phyloP scores from a whole-genome alignment of 1,140 invertebrate species.

The Lordiphosa mommai region DNA sequence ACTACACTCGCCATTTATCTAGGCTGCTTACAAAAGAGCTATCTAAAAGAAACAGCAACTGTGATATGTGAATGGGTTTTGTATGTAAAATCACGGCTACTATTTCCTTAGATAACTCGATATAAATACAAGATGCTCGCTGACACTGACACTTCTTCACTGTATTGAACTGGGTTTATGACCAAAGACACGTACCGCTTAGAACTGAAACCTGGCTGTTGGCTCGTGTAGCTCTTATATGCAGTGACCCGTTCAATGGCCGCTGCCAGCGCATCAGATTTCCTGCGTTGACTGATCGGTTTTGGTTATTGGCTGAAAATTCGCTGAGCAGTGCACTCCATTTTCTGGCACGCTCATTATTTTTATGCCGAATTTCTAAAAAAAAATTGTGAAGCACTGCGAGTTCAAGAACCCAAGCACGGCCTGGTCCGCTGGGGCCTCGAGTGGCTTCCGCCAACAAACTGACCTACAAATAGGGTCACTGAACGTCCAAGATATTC shows the following conservation, averaged over 20 bases:
- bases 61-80: slow-evolving; percentile 66
- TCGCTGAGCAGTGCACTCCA: slow-evolving; percentile 48
- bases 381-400: slow-evolving; percentile 44
- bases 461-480: slow-evolving; percentile 66
- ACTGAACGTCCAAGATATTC: slow-evolving; percentile 35
- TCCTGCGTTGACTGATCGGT: slow-evolving; percentile 36
- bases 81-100: slow-evolving; percentile 78
- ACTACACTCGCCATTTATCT: slow-evolving; percentile 4
- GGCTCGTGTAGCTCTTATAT: slow-evolving; percentile 58
- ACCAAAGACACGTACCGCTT: slow-evolving; percentile 27
- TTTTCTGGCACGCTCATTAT: slow-evolving; percentile 64
- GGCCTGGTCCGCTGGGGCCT: slow-evolving; percentile 11
- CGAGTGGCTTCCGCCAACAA: slow-evolving; percentile 56
- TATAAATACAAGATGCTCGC: slow-evolving; percentile 54
- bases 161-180: neutral
- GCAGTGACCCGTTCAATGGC: slow-evolving; percentile 60
- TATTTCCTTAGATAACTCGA: slow-evolving; percentile 80
- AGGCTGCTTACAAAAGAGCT: slow-evolving; percentile 79
- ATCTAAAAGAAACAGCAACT: slow-evolving; percentile 80
- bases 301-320: slow-evolving; percentile 41
- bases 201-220: slow-evolving; percentile 63
- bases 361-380: slow-evolving; percentile 72
- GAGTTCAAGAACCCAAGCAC: slow-evolving; percentile 16
- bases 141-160: slow-evolving; percentile 1
- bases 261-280: slow-evolving; percentile 70